Evolutionary conservation across 1,140 invertebrate species (phyloP), one percentile per base, ranked within the genome.

Genomic region (Ceratina calcarata): DNA sequence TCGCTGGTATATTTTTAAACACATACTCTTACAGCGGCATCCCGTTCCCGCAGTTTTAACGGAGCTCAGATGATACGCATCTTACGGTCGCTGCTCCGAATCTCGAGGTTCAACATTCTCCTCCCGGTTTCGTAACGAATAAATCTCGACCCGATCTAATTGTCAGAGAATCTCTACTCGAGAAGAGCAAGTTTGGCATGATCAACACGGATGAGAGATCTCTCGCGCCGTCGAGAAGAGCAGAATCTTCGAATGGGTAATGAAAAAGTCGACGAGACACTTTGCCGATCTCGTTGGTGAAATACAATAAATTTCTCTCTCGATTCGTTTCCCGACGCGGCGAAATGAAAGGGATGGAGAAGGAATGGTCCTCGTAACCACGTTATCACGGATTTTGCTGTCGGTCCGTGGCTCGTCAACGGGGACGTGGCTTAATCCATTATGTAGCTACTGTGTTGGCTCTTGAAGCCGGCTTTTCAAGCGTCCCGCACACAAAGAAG

Each of bases 321-420:
- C 58, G 0, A 12, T n/a, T 62, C 18, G 58, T 68, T 62, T 16
- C 32, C 27, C 12, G 62, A 67, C 45, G 22, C 15, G 53, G n/a
- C 24, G 68, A 24, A 58, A 79, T 24, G 49, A 80, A 27, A 81
- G 65, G 37, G 65, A 22, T 7, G 20, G 15, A 51, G 70, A 49
- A 22, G 37, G 51, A 77, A 77, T 72, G 67, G 66, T 61, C 60
- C 58, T 82, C 24, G 49, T 78, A 81, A 84, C 66, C 60, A 27
- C 80, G 65, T 86, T 84, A 72, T 75, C 74, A 6, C 53, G 74
- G 79, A 86, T 86, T 86, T 86, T 67, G 61, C 64, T 45, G 74
- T 32, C 82, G 66, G 62, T 64, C 71, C 70, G 32, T 76, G 82
- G 70, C 67, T 84, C 60, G 74, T 81, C 84, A 78, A 74, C 70